Base-by-base conservation (phyloP, 2,113 vertebrate species). In the Melanocharis versteri region DNA sequence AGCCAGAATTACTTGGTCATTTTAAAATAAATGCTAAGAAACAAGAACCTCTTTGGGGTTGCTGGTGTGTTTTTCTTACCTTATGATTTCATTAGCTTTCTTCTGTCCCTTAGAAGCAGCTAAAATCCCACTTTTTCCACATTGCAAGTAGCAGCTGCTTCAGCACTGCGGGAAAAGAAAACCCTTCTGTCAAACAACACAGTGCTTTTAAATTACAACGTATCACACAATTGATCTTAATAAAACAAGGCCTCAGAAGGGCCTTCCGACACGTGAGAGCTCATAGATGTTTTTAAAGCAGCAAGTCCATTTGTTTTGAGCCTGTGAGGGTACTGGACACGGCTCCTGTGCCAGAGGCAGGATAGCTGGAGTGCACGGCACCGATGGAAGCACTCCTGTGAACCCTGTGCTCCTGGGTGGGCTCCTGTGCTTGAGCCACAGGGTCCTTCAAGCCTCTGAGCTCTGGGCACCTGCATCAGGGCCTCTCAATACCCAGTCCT, bases 141-240 rank as follows among this genome's bases (percentile, higher is more conserved):
- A 0, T 7, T 75, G 75, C 35, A 83, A 51, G 35, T 6, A 73
- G 75, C 39, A 90, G 83, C 62, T 75, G 24, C 60, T 70, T 86
- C 82, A 85, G 37, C 64, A 13, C 83, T 86, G n/a, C 17, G 71
- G 50, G 33, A 35, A 90, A 92, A 88, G 54, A 83, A 85, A 94
- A 42, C 4, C 33, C 24, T 78, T 77, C 65, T 77, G 47, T 93
- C 61, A 93, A 88, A 78, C 31, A 66, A 62, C 23, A 39, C 1
- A 19, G 45, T 42, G 30, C 31, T 53, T 82, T 64, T 66, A 47
- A 71, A 44, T 71, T 71, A 14, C 78, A 75, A 51, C 22, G 5
- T 10, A 48, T 22, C 83, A 82, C 33, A 79, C 76, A 56, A 39
- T 8, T 71, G 37, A 64, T 81, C 40, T 35, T 51, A 83, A 86